These are phyloP conservation scores for Poicephalus meyeri DNA, from an alignment of 2,113 vertebrate species.

Conservation along the genomic window DNA sequence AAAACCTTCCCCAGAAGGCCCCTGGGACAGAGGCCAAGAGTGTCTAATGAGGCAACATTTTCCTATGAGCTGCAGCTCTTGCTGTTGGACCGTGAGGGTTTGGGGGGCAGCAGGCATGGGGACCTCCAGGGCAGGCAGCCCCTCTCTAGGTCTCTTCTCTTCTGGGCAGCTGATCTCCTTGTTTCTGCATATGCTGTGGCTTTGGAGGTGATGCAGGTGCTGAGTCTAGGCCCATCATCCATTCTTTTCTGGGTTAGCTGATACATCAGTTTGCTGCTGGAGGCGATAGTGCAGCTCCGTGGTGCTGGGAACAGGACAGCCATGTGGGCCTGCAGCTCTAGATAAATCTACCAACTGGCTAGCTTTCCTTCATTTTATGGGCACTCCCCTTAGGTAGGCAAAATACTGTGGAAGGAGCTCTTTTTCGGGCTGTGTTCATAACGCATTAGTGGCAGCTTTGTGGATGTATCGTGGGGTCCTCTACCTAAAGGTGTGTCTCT, in stretches of 20 bases:
- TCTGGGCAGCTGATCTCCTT: accelerated
- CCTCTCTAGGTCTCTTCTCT: not conserved
- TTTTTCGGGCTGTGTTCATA: not conserved
- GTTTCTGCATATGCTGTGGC: accelerated
- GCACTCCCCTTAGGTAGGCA: not conserved
- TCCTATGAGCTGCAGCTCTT: not conserved
- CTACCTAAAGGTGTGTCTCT: not conserved
- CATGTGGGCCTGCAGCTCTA: accelerated
- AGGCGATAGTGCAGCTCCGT: not conserved
- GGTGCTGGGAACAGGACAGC: not conserved
- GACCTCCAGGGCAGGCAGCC: not conserved
- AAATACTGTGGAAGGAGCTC: not conserved
- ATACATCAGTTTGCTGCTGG: not conserved
- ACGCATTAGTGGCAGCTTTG: not conserved
- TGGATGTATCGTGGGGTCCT: accelerated
- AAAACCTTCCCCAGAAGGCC: conserved; percentile 1
- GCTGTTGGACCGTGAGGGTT: not conserved
- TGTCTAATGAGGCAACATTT: not conserved
- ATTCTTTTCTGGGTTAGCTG: not conserved
- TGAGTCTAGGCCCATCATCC: not conserved
- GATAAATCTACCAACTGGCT: not conserved
- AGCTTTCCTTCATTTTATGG: not conserved
- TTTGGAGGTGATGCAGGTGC: not conserved
- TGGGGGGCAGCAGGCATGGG: not conserved
- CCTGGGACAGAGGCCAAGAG: conserved; percentile 10